phyloP scores from a whole-genome alignment of 2,797 vertebrate species.

The Microctenopoma stevenorrisi region DNA sequence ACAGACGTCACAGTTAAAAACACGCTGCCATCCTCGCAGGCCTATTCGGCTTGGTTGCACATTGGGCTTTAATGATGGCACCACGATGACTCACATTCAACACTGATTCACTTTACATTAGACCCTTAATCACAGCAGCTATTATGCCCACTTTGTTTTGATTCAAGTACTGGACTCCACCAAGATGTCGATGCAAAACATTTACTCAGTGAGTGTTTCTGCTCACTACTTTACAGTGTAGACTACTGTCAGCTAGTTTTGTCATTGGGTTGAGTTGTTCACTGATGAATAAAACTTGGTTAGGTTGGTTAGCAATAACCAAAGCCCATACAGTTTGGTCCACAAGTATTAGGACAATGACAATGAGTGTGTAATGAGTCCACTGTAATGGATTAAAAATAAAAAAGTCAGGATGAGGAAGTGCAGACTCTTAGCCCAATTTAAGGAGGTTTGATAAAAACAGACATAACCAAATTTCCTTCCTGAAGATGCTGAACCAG shows the following conservation, averaged over 20 bases:
- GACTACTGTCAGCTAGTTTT: constrained; percentile 3
- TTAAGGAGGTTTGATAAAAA: too few species aligned
- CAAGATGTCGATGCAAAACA: constrained; percentile 43
- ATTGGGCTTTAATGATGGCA: constrained; percentile 71
- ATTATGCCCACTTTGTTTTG: constrained; percentile 59
- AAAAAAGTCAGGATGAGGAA: too few species aligned
- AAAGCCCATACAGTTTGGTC: neutral
- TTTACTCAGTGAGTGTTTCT: constrained; percentile 41
- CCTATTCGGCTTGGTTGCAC: constrained; percentile 71
- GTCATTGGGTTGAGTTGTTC: neutral
- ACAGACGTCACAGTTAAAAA: constrained; percentile 73
- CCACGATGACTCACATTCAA: constrained; percentile 72
- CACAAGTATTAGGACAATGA: too few species aligned
- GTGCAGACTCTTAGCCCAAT: too few species aligned
- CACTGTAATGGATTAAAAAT: too few species aligned
- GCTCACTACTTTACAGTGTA: constrained; percentile 24
- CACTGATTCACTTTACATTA: constrained; percentile 70
- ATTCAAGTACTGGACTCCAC: constrained; percentile 42
- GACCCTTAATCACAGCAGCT: constrained; percentile 58
- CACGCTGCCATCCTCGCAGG: constrained; percentile 65
- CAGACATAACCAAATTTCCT: too few species aligned
- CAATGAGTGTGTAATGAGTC: too few species aligned
- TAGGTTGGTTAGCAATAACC: constrained; percentile 7
- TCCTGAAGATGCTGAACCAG: too few species aligned
- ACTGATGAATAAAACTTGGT: constrained; percentile 7